Conservation (phyloP, 1,140 invertebrate genomes). For the Drosophila setifemur region DNA sequence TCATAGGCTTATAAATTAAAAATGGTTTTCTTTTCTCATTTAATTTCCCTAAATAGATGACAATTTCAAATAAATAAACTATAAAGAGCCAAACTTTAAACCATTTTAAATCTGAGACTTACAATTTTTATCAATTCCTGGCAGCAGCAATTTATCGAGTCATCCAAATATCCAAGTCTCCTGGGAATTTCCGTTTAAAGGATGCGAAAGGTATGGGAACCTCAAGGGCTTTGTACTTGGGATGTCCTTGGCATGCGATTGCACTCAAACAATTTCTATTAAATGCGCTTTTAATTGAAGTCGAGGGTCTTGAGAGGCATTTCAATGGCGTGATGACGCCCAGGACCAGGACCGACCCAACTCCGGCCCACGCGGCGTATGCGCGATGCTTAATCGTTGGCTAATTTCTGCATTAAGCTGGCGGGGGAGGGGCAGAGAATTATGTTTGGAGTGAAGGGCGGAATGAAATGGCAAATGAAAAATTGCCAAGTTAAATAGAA, state of each 20-base stretch:
- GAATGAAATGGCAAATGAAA: constrained; percentile 55
- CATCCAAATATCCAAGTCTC: constrained; percentile 7
- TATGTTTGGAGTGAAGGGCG: constrained; percentile 31
- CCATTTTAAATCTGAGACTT: no score
- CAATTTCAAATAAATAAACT: no score
- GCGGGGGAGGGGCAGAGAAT: constrained; percentile 15
- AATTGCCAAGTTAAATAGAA: constrained; percentile 56
- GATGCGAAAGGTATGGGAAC: background rate
- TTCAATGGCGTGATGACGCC: constrained; percentile 36
- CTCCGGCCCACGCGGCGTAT: constrained; percentile 36
- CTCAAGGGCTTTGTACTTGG: constrained; percentile 16
- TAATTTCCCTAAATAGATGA: no score
- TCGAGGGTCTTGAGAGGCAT: constrained; percentile 34
- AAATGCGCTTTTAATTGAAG: constrained; percentile 67
- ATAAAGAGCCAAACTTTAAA: no score
- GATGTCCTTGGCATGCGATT: constrained; percentile 46
- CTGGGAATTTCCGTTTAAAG: background rate
- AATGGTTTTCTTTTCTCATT: no score
- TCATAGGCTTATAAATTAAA: no score
- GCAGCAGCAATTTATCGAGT: constrained; percentile 14
- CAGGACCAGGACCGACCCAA: background rate
- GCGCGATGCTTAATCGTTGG: constrained; percentile 18
- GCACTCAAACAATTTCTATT: constrained; percentile 60
- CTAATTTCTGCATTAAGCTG: constrained; percentile 48
- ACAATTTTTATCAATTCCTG: no score